A percentile compares a stretch with the other conserved stretches of the same genome.
These are phyloP conservation scores for Cinclus mexicanus DNA, from an alignment of 2,113 vertebrate genomes.

Conservation along the genomic window DNA sequence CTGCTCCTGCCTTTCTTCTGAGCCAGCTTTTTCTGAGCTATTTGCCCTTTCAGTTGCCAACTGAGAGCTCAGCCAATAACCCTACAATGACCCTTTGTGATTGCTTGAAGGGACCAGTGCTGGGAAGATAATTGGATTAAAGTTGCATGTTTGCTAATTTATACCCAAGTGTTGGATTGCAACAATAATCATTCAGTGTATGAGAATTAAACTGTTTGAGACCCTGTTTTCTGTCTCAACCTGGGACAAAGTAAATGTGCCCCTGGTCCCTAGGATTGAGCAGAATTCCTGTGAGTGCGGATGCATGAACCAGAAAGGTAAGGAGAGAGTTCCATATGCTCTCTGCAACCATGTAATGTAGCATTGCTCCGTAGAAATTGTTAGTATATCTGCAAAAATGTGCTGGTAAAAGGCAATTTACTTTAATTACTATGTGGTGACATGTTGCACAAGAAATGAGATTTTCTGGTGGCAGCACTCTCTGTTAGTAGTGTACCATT, in stretches of 20 bases:
- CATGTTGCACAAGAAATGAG: background rate
- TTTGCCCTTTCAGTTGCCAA: background rate
- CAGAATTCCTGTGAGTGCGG: background rate
- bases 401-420: background rate
- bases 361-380: background rate
- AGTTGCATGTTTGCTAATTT: background rate
- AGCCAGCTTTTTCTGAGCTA: background rate
- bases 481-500: background rate
- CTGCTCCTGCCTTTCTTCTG: conserved; percentile 38
- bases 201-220: background rate
- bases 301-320: background rate
- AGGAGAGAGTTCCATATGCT: background rate
- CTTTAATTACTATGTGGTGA: background rate
- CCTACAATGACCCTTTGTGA: background rate
- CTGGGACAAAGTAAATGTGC: background rate
- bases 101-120: background rate
- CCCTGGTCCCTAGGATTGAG: background rate
- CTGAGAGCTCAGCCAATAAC: background rate
- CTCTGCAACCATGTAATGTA: background rate
- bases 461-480: background rate
- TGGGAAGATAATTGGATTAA: background rate
- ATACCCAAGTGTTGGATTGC: background rate
- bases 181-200: background rate
- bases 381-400: background rate
- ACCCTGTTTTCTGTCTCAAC: background rate